Conservation (phyloP, 2,888 invertebrate species). For the Hypena proboscidalis region DNA sequence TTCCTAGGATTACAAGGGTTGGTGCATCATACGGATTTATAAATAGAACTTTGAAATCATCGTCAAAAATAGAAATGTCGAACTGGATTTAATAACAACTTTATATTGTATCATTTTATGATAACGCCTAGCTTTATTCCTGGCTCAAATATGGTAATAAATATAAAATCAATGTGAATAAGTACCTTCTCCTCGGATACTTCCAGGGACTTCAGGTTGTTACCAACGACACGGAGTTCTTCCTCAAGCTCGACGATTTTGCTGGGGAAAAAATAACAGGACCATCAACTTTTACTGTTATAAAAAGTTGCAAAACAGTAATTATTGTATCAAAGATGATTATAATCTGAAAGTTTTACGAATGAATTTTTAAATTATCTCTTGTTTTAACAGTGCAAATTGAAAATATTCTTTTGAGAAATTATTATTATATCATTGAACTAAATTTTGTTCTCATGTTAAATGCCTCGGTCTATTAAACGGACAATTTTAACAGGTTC, state of each 20-base stretch:
- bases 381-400: too few species aligned
- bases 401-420: too few species aligned
- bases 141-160: constrained; percentile 12
- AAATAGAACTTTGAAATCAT: constrained; percentile 2
- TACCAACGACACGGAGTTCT: constrained; percentile 99
- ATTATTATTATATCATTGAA: constrained; percentile 18
- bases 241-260: constrained; percentile 99
- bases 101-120: constrained; percentile 2
- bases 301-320: not conserved
- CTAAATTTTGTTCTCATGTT: constrained; percentile 24
- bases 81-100: constrained; percentile 1
- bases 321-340: not conserved
- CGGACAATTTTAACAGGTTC: constrained; percentile 42
- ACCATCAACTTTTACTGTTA: constrained; percentile 69
- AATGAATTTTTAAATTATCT: too few species aligned
- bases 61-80: not conserved
- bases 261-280: constrained; percentile 82
- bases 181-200: constrained; percentile 99
- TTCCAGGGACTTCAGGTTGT: constrained; percentile 99
- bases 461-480: constrained; percentile 34
- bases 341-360: too few species aligned
- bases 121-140: constrained; percentile 16
- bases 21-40: constrained; percentile 69
- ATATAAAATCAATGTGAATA: constrained; percentile 34
- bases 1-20: constrained; percentile 54